Base-by-base conservation (phyloP, 2,113 vertebrate genomes). In the Eubucco bourcierii region DNA sequence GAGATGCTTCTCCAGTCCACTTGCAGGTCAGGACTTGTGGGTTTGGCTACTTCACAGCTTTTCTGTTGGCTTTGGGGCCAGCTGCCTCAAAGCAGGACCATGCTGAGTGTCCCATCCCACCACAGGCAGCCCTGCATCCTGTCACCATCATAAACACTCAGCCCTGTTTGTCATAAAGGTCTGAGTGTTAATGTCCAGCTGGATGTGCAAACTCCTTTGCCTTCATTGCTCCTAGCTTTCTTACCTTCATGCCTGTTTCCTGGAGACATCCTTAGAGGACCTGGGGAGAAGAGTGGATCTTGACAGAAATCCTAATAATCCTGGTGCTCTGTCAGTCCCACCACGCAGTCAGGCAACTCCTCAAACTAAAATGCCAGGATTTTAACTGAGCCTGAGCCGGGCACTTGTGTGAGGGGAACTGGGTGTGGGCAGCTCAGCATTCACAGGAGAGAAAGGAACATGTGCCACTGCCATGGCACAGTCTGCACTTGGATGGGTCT, bases 71-170 rank as follows among this genome's bases (percentile, higher is more conserved):
- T 76, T 33, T 29, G 79, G 55, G 25, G 18, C 4, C 65, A 72
- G 4, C 14, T 64, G 5, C 33, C 46, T 37, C 1, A 0, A 15
- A 77, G 15, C 15, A 56, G 33, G 29, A 63, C 8, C 58, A 10
- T 0, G 0, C 44, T 9, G 15, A 44, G 12, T 4, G 19, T 25
- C 52, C 50, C 29, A 4, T 53, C 31, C 78, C 58, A 23, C 52
- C 15, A 0, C 0, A 3, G 6, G 15, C 70, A 59, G 52, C 41
- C 56, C 66, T 5, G 4, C 1, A 0, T 53, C 65, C 63, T 4
- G 0, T 8, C 23, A 50, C 29, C 67, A 41, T 3, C 41, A 2
- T 9, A 39, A 3, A 3, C 21, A 25, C 52, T 63, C 52, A 33
- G 31, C 47, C 25, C 23, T 10, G 11, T 12, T 31, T 83, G 63